Evolutionary conservation across 2,888 invertebrate species (phyloP).

Genomic region (Cenopis cana): DNA sequence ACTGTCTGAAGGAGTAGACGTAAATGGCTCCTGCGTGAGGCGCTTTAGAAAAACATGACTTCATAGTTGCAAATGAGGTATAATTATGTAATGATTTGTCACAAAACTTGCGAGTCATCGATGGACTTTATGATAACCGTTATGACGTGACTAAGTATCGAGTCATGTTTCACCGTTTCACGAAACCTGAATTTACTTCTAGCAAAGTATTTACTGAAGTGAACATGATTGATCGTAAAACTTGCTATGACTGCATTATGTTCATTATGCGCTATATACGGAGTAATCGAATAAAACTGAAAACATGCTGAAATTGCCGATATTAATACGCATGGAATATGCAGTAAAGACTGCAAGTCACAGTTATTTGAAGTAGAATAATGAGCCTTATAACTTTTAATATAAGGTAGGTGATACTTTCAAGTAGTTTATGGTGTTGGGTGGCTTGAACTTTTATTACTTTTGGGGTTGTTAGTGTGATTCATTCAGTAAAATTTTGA

Average conservation of each 20-base stretch:
- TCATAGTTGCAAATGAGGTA: slow-evolving; percentile 32
- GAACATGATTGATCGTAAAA: slow-evolving; percentile 14
- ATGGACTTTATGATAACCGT: slow-evolving; percentile 60
- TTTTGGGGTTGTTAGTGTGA: background rate
- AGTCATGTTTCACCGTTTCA: slow-evolving; percentile 70
- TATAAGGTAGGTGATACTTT: slow-evolving; percentile 7
- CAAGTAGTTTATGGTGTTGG: background rate
- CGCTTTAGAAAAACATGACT: slow-evolving; percentile 24
- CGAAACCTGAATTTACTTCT: background rate
- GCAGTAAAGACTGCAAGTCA: background rate
- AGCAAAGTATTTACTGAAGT: background rate
- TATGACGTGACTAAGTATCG: slow-evolving; percentile 75
- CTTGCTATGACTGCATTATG: slow-evolving; percentile 25
- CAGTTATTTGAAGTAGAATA: background rate
- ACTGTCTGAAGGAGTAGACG: slow-evolving; percentile 20
- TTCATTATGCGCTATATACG: slow-evolving; percentile 12
- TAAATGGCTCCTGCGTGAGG: slow-evolving; percentile 21
- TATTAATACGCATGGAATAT: background rate
- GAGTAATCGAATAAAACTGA: slow-evolving; percentile 14
- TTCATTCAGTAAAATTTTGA: slow-evolving; percentile 1
- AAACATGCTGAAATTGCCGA: background rate
- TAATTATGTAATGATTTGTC: slow-evolving; percentile 51
- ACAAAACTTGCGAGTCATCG: slow-evolving; percentile 47
- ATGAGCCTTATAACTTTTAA: background rate
- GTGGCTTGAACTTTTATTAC: slow-evolving; percentile 13